Evolutionary conservation across 2,888 invertebrate genomes (phyloP).

Genomic region (Cabera pusaria): DNA sequence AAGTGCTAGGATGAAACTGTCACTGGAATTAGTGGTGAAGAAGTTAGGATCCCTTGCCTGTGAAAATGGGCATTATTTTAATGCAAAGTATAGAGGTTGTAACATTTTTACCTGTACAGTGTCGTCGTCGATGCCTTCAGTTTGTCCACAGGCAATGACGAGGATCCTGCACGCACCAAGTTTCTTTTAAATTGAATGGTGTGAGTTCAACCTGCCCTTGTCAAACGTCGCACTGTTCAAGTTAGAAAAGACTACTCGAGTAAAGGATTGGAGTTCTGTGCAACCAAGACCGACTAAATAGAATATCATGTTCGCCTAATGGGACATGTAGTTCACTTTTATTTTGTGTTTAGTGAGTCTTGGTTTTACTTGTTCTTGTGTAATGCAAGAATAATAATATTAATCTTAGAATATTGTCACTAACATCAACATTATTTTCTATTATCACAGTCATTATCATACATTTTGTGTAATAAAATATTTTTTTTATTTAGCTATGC

Average conservation of each 20-base stretch:
- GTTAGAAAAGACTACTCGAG: conserved; percentile 81
- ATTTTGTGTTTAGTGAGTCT: conserved; percentile 82
- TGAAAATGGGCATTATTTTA: conserved; percentile 94
- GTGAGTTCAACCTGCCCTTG: conserved; percentile 73
- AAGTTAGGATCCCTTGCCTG: conserved; percentile 83
- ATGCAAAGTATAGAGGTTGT: conserved; percentile 97
- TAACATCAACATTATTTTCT: conserved; percentile 28
- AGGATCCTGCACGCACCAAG: conserved; percentile 74
- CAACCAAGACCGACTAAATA: conserved; percentile 84
- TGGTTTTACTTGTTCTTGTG: conserved; percentile 77
- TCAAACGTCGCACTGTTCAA: conserved; percentile 79
- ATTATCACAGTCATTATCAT: conserved; percentile 21
- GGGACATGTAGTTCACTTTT: conserved; percentile 57
- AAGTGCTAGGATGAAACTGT: conserved; percentile 74
- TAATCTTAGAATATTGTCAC: conserved; percentile 32
- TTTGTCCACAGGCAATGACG: conserved; percentile 52
- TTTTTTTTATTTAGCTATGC: conserved; percentile 57
- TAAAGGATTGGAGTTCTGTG: conserved; percentile 82
- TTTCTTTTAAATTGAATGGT: conserved; percentile 83
- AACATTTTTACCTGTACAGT: conserved; percentile 80
- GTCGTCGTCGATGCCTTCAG: conserved; percentile 64
- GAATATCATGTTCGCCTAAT: conserved; percentile 56
- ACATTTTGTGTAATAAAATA: conserved; percentile 19
- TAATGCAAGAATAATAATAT: conserved; percentile 51
- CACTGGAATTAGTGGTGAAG: conserved; percentile 77